Evolutionary conservation across 2,888 invertebrate genomes (phyloP), one percentile per base, ranked within the genome.

Genomic region (Dryococelus australis): DNA sequence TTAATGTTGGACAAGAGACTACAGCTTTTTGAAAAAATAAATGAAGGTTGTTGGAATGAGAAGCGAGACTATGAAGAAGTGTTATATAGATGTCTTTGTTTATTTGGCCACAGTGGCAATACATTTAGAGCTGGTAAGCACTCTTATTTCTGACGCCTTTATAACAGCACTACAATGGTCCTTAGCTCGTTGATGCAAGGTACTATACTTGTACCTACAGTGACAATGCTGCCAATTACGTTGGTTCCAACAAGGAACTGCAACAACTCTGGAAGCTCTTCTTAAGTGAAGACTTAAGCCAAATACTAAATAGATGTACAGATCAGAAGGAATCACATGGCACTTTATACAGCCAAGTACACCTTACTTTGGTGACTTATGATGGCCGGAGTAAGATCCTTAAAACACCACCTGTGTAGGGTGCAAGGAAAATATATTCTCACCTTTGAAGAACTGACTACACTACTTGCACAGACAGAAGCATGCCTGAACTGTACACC

Each of bases 261-360:
- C n/a, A 80, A 80, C n/a, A 80, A 9, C 80, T n/a, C 13, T 5
- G 6, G 16, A 0, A 8, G n/a, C 27, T 81, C 13, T 81, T 81
- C 26, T 16, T 4, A 6, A 16, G 28, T 81, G 26, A 0, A 81
- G 35, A 81, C 35, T 27, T 35, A 13, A 81, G 35, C 27, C 13
- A 27, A 13, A 0, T 16, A 81, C 5, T 81, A 28, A 0, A 81
- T 27, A 16, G 16, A 27, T 26, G 16, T 20, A 12, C 26, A 26
- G 86, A 2, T 26, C 27, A 87, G 86, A 47, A 35, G 3, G 0
- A 16, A 89, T 89, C 26, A 9, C 78, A 2, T 90, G 90, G 90
- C 87, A 89, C 35, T 90, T 90, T 80, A 90, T 88, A 78, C 89
- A 90, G 27, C 89, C 90, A 5, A 83, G 26, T 80, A 87, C 89